Percentiles rank a stretch among this genome's conserved stretches.
These are phyloP conservation scores for Pholis gunnellus DNA, from an alignment of 2,113 vertebrate genomes.

Conservation along the genomic window DNA sequence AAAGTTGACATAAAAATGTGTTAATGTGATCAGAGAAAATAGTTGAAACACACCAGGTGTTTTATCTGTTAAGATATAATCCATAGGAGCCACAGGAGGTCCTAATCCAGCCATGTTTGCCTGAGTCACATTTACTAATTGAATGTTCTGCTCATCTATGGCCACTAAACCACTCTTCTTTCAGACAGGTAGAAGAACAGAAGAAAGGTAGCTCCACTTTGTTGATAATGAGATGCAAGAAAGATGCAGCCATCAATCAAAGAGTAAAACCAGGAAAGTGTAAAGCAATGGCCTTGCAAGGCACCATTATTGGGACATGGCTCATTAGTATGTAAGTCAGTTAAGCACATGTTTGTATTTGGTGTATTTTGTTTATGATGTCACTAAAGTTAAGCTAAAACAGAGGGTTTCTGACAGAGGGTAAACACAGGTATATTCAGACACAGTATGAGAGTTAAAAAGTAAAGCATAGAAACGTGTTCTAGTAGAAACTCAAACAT, in stretches of 20 bases:
- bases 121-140: conserved; percentile 5
- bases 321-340: background rate
- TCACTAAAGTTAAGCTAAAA: background rate
- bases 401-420: background rate
- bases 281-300: background rate
- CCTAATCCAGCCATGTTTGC: background rate
- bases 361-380: background rate
- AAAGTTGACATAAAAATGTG: background rate
- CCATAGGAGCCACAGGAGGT: background rate
- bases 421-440: background rate
- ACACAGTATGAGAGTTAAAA: background rate
- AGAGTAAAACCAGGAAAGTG: conserved; percentile 3
- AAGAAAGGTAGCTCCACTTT: background rate
- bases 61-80: background rate
- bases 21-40: background rate
- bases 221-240: background rate
- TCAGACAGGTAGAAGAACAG: background rate
- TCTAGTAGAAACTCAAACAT: background rate
- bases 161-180: background rate
- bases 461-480: background rate
- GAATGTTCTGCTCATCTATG: background rate
- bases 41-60: background rate
- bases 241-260: background rate
- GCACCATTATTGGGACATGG: background rate
- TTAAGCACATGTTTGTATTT: background rate